Conservation (phyloP, 2,113 vertebrate genomes). For the Mirounga angustirostris region DNA sequence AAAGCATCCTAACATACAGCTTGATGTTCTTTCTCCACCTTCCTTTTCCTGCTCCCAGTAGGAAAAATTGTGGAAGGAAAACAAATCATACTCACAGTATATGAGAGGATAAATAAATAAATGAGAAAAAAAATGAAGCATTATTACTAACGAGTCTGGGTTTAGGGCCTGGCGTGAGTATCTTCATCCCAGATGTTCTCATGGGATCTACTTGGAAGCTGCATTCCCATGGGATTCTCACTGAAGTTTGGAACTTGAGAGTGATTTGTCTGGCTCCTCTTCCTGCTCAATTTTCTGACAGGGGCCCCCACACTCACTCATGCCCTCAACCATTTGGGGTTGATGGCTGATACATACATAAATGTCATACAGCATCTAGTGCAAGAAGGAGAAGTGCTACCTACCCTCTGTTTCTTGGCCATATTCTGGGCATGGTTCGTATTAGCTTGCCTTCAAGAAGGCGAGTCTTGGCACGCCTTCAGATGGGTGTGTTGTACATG, state of each 20-base stretch:
- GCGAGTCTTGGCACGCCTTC: slow-evolving; percentile 61
- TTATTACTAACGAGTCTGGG: slow-evolving; percentile 86
- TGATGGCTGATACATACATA: slow-evolving; percentile 34
- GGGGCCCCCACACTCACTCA: neutral
- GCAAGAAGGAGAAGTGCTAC: slow-evolving; percentile 27
- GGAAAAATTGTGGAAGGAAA: slow-evolving; percentile 59
- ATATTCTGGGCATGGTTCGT: slow-evolving; percentile 80
- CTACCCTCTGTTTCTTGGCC: slow-evolving; percentile 1
- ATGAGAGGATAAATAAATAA: slow-evolving; percentile 75
- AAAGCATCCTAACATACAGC: neutral
- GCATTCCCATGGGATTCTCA: slow-evolving; percentile 87
- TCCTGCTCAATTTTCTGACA: slow-evolving; percentile 41
- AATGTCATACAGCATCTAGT: neutral
- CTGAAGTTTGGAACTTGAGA: slow-evolving; percentile 83
- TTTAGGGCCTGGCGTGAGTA: slow-evolving; percentile 86
- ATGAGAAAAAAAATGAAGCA: slow-evolving; percentile 74
- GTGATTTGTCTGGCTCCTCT: slow-evolving; percentile 74
- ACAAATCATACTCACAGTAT: slow-evolving; percentile 63
- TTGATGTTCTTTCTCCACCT: neutral
- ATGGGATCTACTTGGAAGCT: slow-evolving; percentile 86
- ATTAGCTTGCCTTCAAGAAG: slow-evolving; percentile 78
- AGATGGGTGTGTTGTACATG: slow-evolving; percentile 79
- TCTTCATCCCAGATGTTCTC: slow-evolving; percentile 89
- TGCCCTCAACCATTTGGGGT: neutral
- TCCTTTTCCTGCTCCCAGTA: slow-evolving; percentile 57